Conservation (phyloP, 2,797 vertebrate species). For the Pseudochaenichthys georgianus region DNA sequence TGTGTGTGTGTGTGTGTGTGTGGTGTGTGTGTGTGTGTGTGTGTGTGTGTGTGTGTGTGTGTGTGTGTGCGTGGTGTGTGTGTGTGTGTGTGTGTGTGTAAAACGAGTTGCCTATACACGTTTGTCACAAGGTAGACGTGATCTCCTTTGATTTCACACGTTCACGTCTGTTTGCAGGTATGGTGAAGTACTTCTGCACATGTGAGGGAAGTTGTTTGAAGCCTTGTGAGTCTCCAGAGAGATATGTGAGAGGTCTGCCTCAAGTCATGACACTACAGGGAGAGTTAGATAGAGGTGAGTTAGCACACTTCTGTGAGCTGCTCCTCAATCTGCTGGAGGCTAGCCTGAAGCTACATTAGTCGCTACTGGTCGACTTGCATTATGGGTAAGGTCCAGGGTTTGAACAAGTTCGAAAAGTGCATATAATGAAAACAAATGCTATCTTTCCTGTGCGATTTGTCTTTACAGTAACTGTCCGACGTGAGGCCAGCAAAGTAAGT, state of each 20-base stretch:
- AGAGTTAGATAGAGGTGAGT: background rate
- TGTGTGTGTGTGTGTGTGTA: too few relatives aligned
- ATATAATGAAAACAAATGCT: too few relatives aligned
- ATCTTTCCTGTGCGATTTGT: too few relatives aligned
- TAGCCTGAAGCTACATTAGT: background rate
- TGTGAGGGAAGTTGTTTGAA: background rate
- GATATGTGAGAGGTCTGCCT: background rate
- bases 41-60: too few relatives aligned
- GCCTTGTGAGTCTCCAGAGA: background rate
- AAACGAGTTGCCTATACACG: background rate
- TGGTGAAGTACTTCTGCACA: background rate
- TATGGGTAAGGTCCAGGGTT: background rate
- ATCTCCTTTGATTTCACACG: background rate
- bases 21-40: too few relatives aligned
- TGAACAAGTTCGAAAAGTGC: background rate
- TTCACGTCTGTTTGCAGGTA: background rate
- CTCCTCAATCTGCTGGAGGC: slow-evolving; percentile 3
- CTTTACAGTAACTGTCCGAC: too few relatives aligned
- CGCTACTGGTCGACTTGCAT: background rate
- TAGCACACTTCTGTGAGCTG: background rate
- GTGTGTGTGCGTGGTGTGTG: too few relatives aligned
- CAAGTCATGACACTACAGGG: background rate
- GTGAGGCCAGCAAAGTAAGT: too few relatives aligned
- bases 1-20: too few relatives aligned
- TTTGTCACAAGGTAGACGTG: background rate